Evolutionary conservation across 1,140 invertebrate species (phyloP), one percentile per base, ranked within the genome.

Genomic region (Idris sp.): DNA sequence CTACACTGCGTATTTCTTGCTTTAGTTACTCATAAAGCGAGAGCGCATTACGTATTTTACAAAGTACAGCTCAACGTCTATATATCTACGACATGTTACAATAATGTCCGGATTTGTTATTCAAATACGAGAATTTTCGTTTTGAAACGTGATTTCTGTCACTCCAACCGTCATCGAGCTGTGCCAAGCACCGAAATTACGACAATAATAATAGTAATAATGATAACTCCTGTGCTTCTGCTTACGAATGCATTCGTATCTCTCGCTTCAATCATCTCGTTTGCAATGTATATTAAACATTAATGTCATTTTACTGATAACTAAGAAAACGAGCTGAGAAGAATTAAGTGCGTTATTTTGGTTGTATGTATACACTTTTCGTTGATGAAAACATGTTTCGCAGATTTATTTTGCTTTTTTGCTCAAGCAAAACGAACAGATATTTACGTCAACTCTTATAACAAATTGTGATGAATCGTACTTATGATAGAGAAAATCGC

Each of bases 21-120:
- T 16, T 44, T 0, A 59, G 33, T 59, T 30, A 51, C 43, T 54
- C 61, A 69, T 69, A 51, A 22, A 61, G 64, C 25, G 18, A 14
- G 11, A 48, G 38, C 41, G 40, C 41, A 61, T 48, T 62, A 46
- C 49, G 49, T 30, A 62, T 71, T 56, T 62, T 28, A 71, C 44
- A 22, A 41, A 64, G 58, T 64, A 31, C 31, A 19, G 43, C 33
- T 40, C 30, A 10, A 19, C 53, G 36, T 64, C 59, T 62, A 49
- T 59, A 56, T 73, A 72, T 58, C 33, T 35, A 36, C 41, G 11
- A 33, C 16, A 41, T 40, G 68, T 62, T 64, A 72, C 59, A 72
- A 72, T 72, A 72, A 64, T 72, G 68, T 49, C 41, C 59, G 44
- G 69, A 73, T 73, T 73, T 73, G 69, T 73, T 73, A 73, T 73